Base-by-base conservation (phyloP, 2,888 invertebrate species). In the Azorinus chamasolen region DNA sequence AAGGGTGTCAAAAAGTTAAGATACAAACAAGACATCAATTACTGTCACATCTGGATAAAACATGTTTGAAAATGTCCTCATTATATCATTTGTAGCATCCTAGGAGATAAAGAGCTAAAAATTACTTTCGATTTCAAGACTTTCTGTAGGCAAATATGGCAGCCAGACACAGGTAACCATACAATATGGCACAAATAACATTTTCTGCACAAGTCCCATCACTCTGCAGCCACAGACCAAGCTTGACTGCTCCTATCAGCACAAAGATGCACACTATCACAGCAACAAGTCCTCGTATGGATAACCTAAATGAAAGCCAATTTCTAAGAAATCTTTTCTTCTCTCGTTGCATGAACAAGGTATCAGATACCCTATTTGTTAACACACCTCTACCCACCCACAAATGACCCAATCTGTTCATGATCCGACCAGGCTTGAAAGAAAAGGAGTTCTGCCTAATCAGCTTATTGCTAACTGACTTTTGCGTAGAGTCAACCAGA, bases 61-160 rank as follows among this genome's bases (percentile, higher is more conserved):
- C n/a, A n/a, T n/a, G n/a, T n/a, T n/a, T n/a, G n/a, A n/a, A n/a
- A n/a, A n/a, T n/a, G n/a, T n/a, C n/a, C n/a, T n/a, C n/a, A n/a
- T n/a, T n/a, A n/a, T n/a, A n/a, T n/a, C n/a, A n/a, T n/a, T n/a
- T n/a, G n/a, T n/a, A n/a, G n/a, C n/a, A n/a, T n/a, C n/a, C n/a
- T n/a, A 32, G 32, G 32, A 10, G 4, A 32, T 32, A 32, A 32
- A 6, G 32, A 32, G 32, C 10, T 32, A 32, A 32, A 10, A 10
- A 10, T 32, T 32, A 10, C 32, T 32, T 4, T n/a, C 4, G 32
- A 6, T 32, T 32, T 32, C 32, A 32, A 32, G 32, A 32, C 61
- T 82, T 83, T 43, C 65, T 64, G 48, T 77, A 85, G 41, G 83
- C 83, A 75, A 74, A 77, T 45, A 79, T 48, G 12, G 78, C 83